Evolutionary conservation across 1,140 invertebrate species (phyloP).

Genomic region (Heliconius congener): DNA sequence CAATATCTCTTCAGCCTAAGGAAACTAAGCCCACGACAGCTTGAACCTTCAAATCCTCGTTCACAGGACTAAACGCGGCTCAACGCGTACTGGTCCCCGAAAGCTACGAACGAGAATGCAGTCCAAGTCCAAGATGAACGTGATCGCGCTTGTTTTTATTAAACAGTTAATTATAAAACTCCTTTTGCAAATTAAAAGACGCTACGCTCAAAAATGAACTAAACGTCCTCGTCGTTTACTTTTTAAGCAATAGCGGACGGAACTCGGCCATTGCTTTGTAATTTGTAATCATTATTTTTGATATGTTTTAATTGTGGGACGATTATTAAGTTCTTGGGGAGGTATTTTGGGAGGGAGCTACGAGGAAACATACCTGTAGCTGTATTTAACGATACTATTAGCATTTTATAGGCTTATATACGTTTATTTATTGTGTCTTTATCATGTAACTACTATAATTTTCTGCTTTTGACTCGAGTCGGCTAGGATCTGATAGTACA

Average conservation of each 20-base stretch:
- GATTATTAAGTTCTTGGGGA: conserved; percentile 14
- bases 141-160: conserved; percentile 31
- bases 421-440: background rate
- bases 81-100: conserved; percentile 17
- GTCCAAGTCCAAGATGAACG: conserved; percentile 33
- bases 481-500: background rate
- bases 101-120: conserved; percentile 29
- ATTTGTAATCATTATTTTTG: conserved; percentile 31
- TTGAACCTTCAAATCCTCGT: background rate
- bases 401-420: background rate
- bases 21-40: conserved; percentile 21
- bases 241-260: conserved; percentile 34
- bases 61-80: background rate
- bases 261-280: conserved; percentile 24
- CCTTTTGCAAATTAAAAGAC: conserved; percentile 33
- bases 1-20: conserved; percentile 18
- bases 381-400: background rate
- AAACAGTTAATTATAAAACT: conserved; percentile 39
- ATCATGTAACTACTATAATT: background rate
- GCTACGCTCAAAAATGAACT: conserved; percentile 30
- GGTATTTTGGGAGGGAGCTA: background rate
- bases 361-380: background rate
- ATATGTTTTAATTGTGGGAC: conserved; percentile 22
- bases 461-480: background rate
- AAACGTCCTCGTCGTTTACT: conserved; percentile 18